Conservation (phyloP, 2,113 vertebrate species). For the Illadopsis cleaveri region DNA sequence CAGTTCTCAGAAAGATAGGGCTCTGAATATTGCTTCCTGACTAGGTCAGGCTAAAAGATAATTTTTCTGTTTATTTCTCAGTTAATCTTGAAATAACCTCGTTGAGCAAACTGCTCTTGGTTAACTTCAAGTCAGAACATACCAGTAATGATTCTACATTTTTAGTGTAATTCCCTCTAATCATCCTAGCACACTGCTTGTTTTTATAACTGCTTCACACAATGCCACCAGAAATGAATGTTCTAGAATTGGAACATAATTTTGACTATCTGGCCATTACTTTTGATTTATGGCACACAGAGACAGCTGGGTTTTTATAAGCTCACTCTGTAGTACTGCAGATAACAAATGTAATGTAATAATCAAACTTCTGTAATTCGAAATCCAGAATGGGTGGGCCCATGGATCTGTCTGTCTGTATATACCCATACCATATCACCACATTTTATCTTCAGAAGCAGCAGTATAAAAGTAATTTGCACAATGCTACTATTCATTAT, state of each 20-base stretch:
- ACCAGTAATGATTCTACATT: neutral
- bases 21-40: neutral
- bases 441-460: constrained; percentile 35
- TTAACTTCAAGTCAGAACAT: constrained; percentile 41
- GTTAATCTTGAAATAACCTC: constrained; percentile 41
- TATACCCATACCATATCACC: neutral
- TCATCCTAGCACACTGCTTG: constrained; percentile 20
- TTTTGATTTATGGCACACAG: constrained; percentile 63
- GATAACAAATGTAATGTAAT: constrained; percentile 63
- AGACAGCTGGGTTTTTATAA: constrained; percentile 67
- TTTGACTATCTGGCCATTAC: constrained; percentile 69
- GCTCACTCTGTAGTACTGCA: constrained; percentile 55
- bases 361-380: constrained; percentile 56
- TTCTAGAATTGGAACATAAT: constrained; percentile 62
- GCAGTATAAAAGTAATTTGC: constrained; percentile 33
- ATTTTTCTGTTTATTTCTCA: constrained; percentile 22
- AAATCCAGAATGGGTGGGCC: neutral
- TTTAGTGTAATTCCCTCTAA: constrained; percentile 49
- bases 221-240: constrained; percentile 59
- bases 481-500: constrained; percentile 33
- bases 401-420: constrained; percentile 23
- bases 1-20: neutral
- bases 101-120: neutral
- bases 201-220: constrained; percentile 34
- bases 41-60: neutral